Evolutionary conservation across 2,113 vertebrate species (phyloP).

Genomic region (Xiphophorus hellerii): DNA sequence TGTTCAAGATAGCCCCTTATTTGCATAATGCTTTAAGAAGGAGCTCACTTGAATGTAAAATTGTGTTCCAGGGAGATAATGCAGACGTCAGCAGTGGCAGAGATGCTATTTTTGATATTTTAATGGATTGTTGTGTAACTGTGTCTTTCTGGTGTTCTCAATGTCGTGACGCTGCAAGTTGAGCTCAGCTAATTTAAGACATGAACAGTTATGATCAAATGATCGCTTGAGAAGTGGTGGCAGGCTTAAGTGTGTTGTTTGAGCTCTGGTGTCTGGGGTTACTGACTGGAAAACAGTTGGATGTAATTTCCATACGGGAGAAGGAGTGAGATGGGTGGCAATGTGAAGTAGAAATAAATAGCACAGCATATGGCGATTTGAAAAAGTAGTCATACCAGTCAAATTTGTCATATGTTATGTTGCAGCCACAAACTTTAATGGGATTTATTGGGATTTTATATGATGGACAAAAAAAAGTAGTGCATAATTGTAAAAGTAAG

Average conservation of each 20-base stretch:
- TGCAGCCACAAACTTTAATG: no score
- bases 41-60: neutral
- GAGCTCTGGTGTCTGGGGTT: conserved; percentile 21
- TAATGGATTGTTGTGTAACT: neutral
- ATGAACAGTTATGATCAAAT: neutral
- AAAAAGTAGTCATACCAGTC: neutral
- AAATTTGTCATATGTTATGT: neutral
- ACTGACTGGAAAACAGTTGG: conserved; percentile 36
- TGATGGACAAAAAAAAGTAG: no score
- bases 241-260: conserved; percentile 10
- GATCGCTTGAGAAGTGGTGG: neutral
- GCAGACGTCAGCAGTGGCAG: neutral
- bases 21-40: neutral
- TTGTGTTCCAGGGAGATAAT: neutral
- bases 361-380: conserved; percentile 9
- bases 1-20: neutral
- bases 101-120: neutral
- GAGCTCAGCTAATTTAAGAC: neutral
- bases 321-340: conserved; percentile 5
- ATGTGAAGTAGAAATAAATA: conserved; percentile 3
- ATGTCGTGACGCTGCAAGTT: neutral
- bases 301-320: conserved; percentile 28
- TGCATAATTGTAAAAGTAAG: no score
- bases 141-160: conserved; percentile 6
- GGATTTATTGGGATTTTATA: no score